phyloP scores from a whole-genome alignment of 2,797 vertebrate species.

The Sebastes itinus region DNA sequence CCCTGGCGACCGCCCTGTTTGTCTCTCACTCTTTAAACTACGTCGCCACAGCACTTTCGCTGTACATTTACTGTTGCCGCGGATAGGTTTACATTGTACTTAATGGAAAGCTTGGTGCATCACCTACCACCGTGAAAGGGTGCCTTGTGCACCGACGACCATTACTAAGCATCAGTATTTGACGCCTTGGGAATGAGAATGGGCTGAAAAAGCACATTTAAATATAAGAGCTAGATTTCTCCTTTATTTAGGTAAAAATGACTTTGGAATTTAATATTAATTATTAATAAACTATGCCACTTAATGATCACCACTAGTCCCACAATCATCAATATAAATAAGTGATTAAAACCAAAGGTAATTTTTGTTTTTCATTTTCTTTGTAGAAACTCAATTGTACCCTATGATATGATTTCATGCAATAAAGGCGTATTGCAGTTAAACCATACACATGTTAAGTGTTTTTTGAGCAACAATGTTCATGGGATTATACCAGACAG shows the following conservation, averaged over 20 bases:
- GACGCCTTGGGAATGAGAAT: no score
- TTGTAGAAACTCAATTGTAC: background rate
- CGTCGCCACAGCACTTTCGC: no score
- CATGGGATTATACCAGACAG: background rate
- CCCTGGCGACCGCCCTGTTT: no score
- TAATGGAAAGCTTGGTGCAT: no score
- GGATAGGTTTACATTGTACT: no score
- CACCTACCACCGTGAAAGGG: background rate
- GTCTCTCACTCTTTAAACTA: no score
- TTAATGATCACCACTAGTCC: background rate
- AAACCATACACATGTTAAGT: background rate
- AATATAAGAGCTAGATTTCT: background rate
- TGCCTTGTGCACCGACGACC: background rate
- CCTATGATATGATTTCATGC: background rate
- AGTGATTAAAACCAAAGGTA: fast-evolving
- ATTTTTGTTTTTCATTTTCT: background rate
- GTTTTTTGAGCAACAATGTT: background rate
- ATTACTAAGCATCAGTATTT: no score
- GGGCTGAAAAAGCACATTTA: background rate
- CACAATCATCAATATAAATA: background rate
- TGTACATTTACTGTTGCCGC: no score
- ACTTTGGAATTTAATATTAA: background rate
- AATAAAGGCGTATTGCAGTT: background rate
- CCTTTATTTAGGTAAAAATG: background rate
- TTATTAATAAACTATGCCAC: background rate